Conservation (phyloP, 2,888 invertebrate species). For the Caenorhabditis japonica region DNA sequence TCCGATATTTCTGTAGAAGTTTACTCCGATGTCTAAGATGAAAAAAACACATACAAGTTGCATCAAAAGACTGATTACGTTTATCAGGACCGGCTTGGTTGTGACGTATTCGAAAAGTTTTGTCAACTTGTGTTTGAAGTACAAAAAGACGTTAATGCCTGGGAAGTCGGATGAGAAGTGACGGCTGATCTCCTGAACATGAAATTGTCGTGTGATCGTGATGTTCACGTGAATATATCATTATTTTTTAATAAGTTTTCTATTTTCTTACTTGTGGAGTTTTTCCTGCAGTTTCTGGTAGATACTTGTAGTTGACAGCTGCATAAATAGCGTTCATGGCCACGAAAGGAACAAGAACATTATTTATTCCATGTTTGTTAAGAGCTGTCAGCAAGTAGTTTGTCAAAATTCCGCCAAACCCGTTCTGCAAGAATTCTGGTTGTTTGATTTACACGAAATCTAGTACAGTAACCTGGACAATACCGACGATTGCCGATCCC, state of each 20-base stretch:
- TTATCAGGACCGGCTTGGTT: conserved; percentile 17
- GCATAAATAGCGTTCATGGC: conserved; percentile 67
- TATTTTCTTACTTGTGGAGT: conserved; percentile 56
- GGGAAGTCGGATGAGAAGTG: conserved; percentile 54
- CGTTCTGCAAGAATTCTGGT: conserved; percentile 58
- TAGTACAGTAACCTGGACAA: conserved; percentile 72
- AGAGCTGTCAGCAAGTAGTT: conserved; percentile 65
- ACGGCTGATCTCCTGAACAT: conserved; percentile 57
- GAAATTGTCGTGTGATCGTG: too few relatives aligned
- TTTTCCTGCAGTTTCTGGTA: conserved; percentile 70
- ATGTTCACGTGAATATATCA: too few relatives aligned
- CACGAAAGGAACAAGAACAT: conserved; percentile 69
- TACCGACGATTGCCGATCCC: conserved; percentile 72
- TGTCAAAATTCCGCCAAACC: conserved; percentile 71
- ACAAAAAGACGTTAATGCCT: conserved; percentile 13
- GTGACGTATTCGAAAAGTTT: conserved; percentile 8
- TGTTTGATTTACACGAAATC: too few relatives aligned
- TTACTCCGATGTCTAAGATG: conserved; percentile 40
- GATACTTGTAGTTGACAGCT: conserved; percentile 50
- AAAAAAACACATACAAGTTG: conserved; percentile 38
- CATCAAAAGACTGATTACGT: conserved; percentile 23
- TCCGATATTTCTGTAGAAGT: conserved; percentile 23
- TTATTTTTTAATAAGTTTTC: not conserved
- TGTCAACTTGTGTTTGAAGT: conserved; percentile 22
- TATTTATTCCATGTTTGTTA: conserved; percentile 60